phyloP scores from a whole-genome alignment of 2,888 invertebrate species.

The Tipula vernalis region DNA sequence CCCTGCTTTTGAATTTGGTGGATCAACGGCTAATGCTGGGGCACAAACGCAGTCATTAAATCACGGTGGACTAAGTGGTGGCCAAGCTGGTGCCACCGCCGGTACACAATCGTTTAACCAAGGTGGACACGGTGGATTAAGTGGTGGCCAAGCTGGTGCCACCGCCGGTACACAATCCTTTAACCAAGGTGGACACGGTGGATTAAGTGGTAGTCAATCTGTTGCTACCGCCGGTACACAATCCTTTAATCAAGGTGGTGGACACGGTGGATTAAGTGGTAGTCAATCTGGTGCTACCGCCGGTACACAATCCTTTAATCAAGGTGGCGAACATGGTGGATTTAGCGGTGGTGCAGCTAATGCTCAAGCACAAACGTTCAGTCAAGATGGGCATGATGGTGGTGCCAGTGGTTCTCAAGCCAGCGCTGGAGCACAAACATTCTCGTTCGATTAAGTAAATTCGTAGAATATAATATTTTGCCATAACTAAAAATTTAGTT shows the following conservation, averaged over 20 bases:
- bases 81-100: not conserved
- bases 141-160: not conserved
- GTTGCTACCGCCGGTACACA: not conserved
- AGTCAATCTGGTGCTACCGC: not conserved
- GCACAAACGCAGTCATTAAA: not conserved
- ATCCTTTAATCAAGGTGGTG: not conserved
- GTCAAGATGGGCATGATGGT: constrained; percentile 4
- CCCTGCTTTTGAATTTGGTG: not conserved
- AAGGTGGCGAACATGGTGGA: not conserved
- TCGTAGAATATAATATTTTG: not conserved
- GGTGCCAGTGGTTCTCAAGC: not conserved
- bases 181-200: not conserved
- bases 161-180: not conserved
- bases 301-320: not conserved
- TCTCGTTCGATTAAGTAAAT: not conserved
- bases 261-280: not conserved
- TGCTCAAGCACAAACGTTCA: not conserved
- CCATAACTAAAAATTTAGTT: not conserved
- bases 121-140: not conserved
- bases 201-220: not conserved
- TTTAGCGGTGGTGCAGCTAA: not conserved
- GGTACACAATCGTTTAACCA: not conserved
- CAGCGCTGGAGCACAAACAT: not conserved
- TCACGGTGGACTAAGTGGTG: not conserved
- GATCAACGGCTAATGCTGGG: not conserved